A percentile compares a stretch with the other conserved stretches of the same genome.
phyloP scores from a whole-genome alignment of 2,888 invertebrate species.

The Halictus ligatus region DNA sequence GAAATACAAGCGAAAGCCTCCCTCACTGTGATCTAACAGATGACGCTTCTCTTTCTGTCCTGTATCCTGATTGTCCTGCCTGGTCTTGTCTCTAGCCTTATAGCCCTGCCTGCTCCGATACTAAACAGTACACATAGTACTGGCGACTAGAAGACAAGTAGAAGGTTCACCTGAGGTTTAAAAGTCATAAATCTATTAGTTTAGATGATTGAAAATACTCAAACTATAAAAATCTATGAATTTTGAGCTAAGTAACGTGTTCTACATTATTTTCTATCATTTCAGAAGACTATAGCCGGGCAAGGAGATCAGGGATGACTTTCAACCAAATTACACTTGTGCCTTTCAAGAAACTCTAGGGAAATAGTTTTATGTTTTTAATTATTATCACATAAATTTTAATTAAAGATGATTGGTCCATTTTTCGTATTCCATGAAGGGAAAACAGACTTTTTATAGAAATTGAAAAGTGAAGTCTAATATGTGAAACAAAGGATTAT shows the following conservation, averaged over 20 bases:
- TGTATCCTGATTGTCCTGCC: slow-evolving; percentile 82
- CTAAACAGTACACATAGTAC: slow-evolving; percentile 83
- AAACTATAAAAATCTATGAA: slow-evolving; percentile 67
- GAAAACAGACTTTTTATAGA: background rate
- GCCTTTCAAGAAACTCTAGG: background rate
- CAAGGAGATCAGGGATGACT: background rate
- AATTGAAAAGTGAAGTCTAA: background rate
- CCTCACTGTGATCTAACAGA: slow-evolving; percentile 81
- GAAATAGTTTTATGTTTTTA: background rate
- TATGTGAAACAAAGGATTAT: background rate
- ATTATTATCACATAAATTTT: background rate
- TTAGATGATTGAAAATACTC: slow-evolving; percentile 73
- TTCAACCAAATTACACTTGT: background rate
- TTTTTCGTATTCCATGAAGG: background rate
- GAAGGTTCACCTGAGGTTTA: slow-evolving; percentile 84
- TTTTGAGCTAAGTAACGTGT: slow-evolving; percentile 51
- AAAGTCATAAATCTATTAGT: slow-evolving; percentile 83
- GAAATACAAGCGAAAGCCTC: slow-evolving; percentile 78
- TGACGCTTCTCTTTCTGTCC: slow-evolving; percentile 78
- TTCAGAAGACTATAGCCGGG: slow-evolving; percentile 6
- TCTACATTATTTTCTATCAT: slow-evolving; percentile 42
- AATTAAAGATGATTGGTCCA: background rate
- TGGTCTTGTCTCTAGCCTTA: slow-evolving; percentile 80
- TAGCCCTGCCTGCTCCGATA: slow-evolving; percentile 84
- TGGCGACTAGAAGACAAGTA: slow-evolving; percentile 84